Evolutionary conservation across 2,888 invertebrate species (phyloP), one percentile per base, ranked within the genome.

Genomic region (Silvanus unidentatus): DNA sequence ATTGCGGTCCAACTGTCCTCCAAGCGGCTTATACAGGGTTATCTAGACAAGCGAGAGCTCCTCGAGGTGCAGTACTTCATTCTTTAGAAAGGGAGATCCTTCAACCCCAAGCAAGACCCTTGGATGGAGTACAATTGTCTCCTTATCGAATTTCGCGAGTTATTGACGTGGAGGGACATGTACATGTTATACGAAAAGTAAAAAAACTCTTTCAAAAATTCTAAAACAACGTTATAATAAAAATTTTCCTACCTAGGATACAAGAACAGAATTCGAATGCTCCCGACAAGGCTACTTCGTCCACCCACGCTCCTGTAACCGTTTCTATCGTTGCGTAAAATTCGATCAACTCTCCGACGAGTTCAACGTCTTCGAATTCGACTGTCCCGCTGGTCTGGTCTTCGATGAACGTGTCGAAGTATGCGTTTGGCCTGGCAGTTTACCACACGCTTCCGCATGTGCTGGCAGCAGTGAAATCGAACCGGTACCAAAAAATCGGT

Each of bases 241-340:
- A 10, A 11, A 36, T 38, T 47, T 11, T 34, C 38, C 45, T 16
- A 54, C 70, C 62, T 68, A 80, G 78, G 83, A 84, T 55, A 83
- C 81, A 1, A 78, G 85, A 50, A 86, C 85, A 0, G 83, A 84
- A 68, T 86, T 86, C 65, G 77, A 80, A 35, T 88, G 88, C 64
- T 79, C 84, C 2, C 75, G 85, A 28, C 87, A 86, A 72, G 88
- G 87, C 1, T 87, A 84, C 70, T 88, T 84, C 71, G 83, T 85
- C 28, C 85, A 87, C 63, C 86, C 86, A 1, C 78, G 81, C 37
- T 84, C 85, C 49, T 87, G 87, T 65, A 84, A 83, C 44, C 75
- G 86, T 39, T 88, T 88, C 72, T 88, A 87, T 66, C 82, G 88
- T 45, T 88, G 88, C 64, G 86, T 88, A 10, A 87, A 88, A 66